Percentiles rank a stretch among this genome's conserved stretches.
These are phyloP conservation scores for Apostichopus californicus DNA, from an alignment of 35 echinoderm and acorn worm genomes.

Conservation along the genomic window DNA sequence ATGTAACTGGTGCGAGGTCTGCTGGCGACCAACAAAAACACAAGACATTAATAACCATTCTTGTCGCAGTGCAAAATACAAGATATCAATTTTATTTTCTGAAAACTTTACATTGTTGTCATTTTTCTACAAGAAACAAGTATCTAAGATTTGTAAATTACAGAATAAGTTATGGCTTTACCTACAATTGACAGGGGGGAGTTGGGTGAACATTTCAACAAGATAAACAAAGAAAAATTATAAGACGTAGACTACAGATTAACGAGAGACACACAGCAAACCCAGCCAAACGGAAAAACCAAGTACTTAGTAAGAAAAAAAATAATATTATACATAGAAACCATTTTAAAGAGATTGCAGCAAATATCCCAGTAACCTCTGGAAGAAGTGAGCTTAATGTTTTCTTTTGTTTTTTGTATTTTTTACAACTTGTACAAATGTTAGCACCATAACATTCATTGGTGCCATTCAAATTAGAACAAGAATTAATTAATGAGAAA, in stretches of 20 bases:
- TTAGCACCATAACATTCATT: slow-evolving; percentile 35
- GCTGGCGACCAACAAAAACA: not conserved
- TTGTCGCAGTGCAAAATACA: slow-evolving; percentile 52
- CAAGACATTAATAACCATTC: not conserved
- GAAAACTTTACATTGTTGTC: slow-evolving; percentile 54
- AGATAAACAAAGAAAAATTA: not conserved
- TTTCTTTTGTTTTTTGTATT: not conserved
- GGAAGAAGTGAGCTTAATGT: slow-evolving; percentile 28
- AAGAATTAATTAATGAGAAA: not conserved
- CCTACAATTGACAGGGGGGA: not conserved
- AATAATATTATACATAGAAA: not conserved
- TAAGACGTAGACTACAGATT: not conserved
- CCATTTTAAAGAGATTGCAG: slow-evolving; percentile 33
- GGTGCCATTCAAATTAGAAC: slow-evolving; percentile 18
- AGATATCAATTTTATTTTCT: slow-evolving; percentile 63
- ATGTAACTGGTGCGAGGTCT: too few species aligned
- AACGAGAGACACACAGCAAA: slow-evolving; percentile 35
- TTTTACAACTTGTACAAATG: slow-evolving; percentile 38
- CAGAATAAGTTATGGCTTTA: slow-evolving; percentile 53
- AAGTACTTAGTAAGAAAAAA: not conserved
- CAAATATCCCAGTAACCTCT: slow-evolving; percentile 8
- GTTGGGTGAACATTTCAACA: slow-evolving; percentile 20
- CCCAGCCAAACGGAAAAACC: slow-evolving; percentile 6
- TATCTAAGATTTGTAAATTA: slow-evolving; percentile 55
- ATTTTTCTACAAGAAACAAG: slow-evolving; percentile 57